Evolutionary conservation across 1,140 invertebrate species (phyloP).

Genomic region (Sitophilus oryzae): DNA sequence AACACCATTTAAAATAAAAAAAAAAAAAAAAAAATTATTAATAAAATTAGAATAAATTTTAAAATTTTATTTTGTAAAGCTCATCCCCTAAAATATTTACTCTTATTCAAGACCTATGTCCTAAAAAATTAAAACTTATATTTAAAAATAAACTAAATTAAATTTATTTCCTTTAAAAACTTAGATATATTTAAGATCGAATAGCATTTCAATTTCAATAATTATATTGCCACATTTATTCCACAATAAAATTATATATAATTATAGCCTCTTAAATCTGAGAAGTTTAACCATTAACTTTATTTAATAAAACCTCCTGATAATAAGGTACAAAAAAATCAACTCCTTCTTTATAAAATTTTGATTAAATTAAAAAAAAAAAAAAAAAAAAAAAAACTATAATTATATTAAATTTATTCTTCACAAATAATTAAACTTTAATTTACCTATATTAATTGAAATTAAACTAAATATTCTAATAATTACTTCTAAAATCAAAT

Average conservation of each 20-base stretch:
- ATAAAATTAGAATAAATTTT: slow-evolving; percentile 9
- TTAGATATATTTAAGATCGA: slow-evolving; percentile 58
- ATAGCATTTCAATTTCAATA: slow-evolving; percentile 56
- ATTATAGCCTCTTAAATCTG: slow-evolving; percentile 52
- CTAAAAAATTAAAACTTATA: slow-evolving; percentile 46
- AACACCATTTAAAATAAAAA: no score
- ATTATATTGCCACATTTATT: slow-evolving; percentile 52
- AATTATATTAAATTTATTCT: no score
- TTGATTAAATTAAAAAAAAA: no score
- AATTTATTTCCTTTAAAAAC: slow-evolving; percentile 58
- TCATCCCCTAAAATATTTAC: slow-evolving; percentile 41
- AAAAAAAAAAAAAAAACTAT: no score
- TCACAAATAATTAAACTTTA: no score
- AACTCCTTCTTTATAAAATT: no score
- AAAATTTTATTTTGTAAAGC: slow-evolving; percentile 41
- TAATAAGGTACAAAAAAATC: no score
- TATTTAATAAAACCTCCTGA: no score
- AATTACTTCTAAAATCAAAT: slow-evolving; percentile 43
- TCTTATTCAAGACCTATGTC: no score
- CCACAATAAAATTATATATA: slow-evolving; percentile 48
- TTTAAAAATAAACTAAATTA: slow-evolving; percentile 48
- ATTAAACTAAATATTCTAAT: slow-evolving; percentile 39
- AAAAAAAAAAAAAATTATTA: slow-evolving; percentile 7
- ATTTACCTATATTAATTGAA: no score
- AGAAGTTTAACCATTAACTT: slow-evolving; percentile 47